A percentile compares a stretch with the other conserved stretches of the same genome.
These are phyloP conservation scores for Platygyra sinensis DNA, from an alignment of 64 coral and sea anemone species.

Conservation along the genomic window DNA sequence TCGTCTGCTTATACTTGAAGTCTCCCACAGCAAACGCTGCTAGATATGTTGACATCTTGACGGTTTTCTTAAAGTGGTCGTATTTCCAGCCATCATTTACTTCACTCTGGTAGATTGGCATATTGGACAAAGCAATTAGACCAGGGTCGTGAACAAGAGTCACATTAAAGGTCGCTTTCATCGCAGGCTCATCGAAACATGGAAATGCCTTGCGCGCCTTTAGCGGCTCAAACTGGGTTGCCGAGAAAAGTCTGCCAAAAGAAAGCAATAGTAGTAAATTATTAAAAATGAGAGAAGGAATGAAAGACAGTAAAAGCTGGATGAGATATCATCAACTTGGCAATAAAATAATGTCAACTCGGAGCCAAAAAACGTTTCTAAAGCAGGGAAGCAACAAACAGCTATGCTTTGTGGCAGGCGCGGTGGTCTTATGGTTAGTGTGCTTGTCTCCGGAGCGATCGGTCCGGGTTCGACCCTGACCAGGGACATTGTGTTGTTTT, in stretches of 20 bases:
- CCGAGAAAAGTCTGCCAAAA: constrained; percentile 32
- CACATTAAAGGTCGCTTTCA: constrained; percentile 69
- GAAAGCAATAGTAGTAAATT: neutral
- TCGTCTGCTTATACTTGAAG: constrained; percentile 45
- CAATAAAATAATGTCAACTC: no score
- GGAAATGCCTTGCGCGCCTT: constrained; percentile 66
- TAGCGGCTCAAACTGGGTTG: constrained; percentile 62
- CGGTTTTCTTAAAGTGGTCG: constrained; percentile 53
- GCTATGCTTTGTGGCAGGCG: no score
- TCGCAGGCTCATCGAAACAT: constrained; percentile 75
- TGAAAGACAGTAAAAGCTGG: neutral
- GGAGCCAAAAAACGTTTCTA: no score
- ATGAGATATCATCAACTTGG: no score
- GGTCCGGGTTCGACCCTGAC: no score
- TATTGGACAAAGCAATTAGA: constrained; percentile 66
- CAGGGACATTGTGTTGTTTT: no score
- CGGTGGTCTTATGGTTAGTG: no score
- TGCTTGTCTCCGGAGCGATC: no score
- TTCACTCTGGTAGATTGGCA: constrained; percentile 54
- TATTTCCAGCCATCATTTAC: constrained; percentile 22
- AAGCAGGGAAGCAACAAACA: no score
- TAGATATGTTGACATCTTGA: constrained; percentile 72
- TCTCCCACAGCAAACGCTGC: constrained; percentile 69
- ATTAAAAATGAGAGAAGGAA: neutral
- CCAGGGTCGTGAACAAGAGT: constrained; percentile 46